Base-by-base conservation (phyloP, 2,797 vertebrate species). In the Peromyscus eremicus region DNA sequence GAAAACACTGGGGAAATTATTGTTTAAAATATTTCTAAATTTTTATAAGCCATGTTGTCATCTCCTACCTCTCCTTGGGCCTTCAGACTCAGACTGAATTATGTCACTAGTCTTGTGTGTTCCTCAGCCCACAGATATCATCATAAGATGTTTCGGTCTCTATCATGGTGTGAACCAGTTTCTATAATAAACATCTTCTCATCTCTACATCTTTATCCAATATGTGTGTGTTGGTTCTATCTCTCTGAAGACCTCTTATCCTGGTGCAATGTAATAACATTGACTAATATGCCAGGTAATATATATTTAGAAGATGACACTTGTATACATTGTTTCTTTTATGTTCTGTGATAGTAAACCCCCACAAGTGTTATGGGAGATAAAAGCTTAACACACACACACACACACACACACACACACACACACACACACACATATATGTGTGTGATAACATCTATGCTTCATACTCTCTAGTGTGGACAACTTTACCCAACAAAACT, bases 371-470 rank as follows among this genome's bases (percentile, higher is more conserved):
- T 8, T 11, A 25, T 75, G 60, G 77, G n/a, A 83, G 77, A 91
- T 19, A 84, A 93, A 89, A 86, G 75, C 17, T 11, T 71, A 76
- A 94, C 62, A 21, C n/a, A n/a, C n/a, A n/a, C n/a, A n/a, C n/a
- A n/a, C n/a, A n/a, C n/a, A n/a, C n/a, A n/a, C n/a, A n/a, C n/a
- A n/a, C n/a, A n/a, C n/a, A n/a, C n/a, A n/a, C n/a, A n/a, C n/a
- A n/a, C n/a, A n/a, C n/a, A n/a, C n/a, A n/a, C n/a, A n/a, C n/a
- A n/a, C n/a, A n/a, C n/a, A n/a, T n/a, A n/a, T n/a, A n/a, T n/a
- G n/a, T n/a, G n/a, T n/a, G n/a, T n/a, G 25, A 10, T 73, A 81
- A 75, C 9, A 76, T 68, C 23, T 71, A 73, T 73, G 52, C 2
- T 57, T 88, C 6, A 49, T 29, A 5, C 52, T 25, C 11, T 68